These are phyloP conservation scores for Caenorhabditis drosophilae DNA, from an alignment of 2,888 invertebrate species.

Conservation along the genomic window DNA sequence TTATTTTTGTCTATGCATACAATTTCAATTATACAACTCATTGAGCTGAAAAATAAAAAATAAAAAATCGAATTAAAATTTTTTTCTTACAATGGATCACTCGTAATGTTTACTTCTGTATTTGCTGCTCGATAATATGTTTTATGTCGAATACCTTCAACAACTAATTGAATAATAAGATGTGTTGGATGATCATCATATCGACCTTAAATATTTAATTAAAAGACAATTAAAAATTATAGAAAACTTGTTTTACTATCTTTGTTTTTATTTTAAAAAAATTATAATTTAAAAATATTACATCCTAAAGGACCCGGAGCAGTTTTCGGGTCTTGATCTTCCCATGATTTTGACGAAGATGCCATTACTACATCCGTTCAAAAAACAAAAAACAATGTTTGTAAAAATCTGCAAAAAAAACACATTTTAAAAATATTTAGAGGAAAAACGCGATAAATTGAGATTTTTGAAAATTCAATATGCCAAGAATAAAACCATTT, in stretches of 20 bases:
- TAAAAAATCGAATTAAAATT: background rate
- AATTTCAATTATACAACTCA: slow-evolving; percentile 47
- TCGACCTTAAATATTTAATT: slow-evolving; percentile 21
- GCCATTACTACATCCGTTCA: no score
- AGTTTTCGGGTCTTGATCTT: slow-evolving; percentile 26
- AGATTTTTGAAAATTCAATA: no score
- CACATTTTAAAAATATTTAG: no score
- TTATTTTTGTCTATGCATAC: slow-evolving; percentile 50
- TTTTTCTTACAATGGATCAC: slow-evolving; percentile 43
- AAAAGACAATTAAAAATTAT: background rate
- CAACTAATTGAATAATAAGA: slow-evolving; percentile 47
- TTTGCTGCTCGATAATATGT: slow-evolving; percentile 45
- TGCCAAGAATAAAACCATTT: no score
- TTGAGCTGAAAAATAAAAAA: slow-evolving; percentile 17
- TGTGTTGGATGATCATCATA: slow-evolving; percentile 40
- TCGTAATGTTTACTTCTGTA: slow-evolving; percentile 49
- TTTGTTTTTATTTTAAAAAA: slow-evolving; percentile 1
- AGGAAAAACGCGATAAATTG: no score
- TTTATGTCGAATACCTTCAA: slow-evolving; percentile 48
- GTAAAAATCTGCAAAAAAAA: no score
- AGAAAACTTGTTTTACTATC: no score
- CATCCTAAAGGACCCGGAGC: slow-evolving; percentile 39
- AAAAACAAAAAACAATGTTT: no score
- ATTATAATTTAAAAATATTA: slow-evolving; percentile 4
- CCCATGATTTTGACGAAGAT: slow-evolving; percentile 17